Evolutionary conservation across 2,113 vertebrate species (phyloP).

Genomic region (Sphyrna mokarran): DNA sequence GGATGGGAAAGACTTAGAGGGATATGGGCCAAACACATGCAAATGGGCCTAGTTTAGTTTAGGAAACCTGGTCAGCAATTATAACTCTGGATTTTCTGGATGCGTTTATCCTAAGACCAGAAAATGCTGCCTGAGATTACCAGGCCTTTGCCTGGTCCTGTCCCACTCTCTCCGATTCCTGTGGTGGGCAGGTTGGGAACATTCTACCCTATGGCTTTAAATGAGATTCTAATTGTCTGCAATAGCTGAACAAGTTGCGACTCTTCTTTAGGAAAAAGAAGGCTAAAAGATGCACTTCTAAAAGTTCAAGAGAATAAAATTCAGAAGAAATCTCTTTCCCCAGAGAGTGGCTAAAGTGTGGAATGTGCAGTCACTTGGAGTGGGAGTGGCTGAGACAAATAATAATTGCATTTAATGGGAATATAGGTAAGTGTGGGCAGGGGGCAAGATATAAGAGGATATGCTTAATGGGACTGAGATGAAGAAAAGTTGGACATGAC

Average conservation of each 20-base stretch:
- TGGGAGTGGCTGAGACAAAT: neutral
- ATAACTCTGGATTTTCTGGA: too few relatives aligned
- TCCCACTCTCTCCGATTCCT: too few relatives aligned
- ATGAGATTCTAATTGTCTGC: neutral
- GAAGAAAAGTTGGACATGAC: neutral
- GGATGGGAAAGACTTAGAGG: too few relatives aligned
- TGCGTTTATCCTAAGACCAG: too few relatives aligned
- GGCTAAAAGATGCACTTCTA: neutral
- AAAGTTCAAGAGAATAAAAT: neutral
- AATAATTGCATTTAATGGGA: neutral
- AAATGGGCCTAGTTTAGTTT: too few relatives aligned
- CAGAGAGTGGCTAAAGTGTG: neutral
- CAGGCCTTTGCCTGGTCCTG: too few relatives aligned
- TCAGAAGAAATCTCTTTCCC: neutral
- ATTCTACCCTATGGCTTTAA: neutral
- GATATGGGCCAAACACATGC: too few relatives aligned
- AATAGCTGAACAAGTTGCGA: neutral
- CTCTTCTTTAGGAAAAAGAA: neutral
- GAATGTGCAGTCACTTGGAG: neutral
- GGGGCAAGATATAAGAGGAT: neutral
- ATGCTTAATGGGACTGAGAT: neutral
- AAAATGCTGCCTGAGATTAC: too few relatives aligned
- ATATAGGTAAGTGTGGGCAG: neutral
- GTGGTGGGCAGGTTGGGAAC: too few relatives aligned
- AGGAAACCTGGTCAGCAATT: too few relatives aligned